Conservation (phyloP, 2,113 vertebrate species). For the Diadophis punctatus region DNA sequence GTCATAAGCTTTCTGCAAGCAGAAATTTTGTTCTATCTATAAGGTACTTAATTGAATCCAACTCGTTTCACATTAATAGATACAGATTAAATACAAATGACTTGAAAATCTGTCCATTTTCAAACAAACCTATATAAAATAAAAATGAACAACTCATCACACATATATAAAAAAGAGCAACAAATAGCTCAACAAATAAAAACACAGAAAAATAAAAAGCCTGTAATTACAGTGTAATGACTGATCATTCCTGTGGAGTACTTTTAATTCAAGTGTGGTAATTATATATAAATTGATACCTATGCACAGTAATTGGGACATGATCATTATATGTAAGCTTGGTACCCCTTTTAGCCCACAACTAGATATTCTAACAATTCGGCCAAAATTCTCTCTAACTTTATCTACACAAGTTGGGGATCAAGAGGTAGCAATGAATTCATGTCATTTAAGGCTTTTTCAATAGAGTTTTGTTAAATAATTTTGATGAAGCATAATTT, state of each 20-base stretch:
- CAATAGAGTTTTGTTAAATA: not conserved
- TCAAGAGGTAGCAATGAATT: not conserved
- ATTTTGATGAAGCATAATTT: not conserved
- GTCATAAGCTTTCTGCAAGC: not conserved
- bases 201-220: not conserved
- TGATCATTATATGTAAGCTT: not conserved
- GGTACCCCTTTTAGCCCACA: not conserved
- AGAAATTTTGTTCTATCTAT: not conserved
- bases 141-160: not conserved
- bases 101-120: not conserved
- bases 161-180: not conserved
- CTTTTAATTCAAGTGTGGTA: not conserved
- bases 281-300: not conserved
- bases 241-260: not conserved
- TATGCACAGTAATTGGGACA: not conserved
- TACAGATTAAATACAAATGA: not conserved
- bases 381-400: not conserved
- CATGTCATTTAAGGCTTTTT: not conserved
- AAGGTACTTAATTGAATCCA: not conserved
- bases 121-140: not conserved
- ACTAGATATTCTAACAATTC: not conserved
- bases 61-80: not conserved
- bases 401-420: not conserved
- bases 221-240: not conserved
- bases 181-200: not conserved